Base-by-base conservation (phyloP, 2,888 invertebrate genomes). In the Tachina fera region DNA sequence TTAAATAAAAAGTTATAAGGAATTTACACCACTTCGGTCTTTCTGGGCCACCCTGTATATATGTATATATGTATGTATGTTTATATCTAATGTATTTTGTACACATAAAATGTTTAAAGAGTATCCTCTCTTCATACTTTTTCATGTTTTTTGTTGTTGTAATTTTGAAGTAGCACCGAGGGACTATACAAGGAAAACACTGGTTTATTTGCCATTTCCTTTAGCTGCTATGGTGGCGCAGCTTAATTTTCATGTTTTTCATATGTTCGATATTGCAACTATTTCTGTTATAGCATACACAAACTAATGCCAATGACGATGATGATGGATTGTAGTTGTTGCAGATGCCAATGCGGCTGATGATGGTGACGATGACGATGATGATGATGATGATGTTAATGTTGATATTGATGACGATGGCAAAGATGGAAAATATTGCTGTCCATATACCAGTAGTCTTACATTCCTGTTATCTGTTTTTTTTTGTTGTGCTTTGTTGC, bases 161-260 rank as follows among this genome's bases (percentile, higher is more conserved):
- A 14, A 19, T 13, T 14, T 19, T 43, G 31, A 31, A 72, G 10
- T 13, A 67, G 39, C 19, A 13, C 58, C 49, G 3, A 63, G 10
- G 19, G 31, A 51, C 16, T 51, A 70, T 31, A 22, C 14, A 11
- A 13, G 31, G 19, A 80, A 80, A 80, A 67, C 80, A 65, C 49
- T 63, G 63, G 63, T 71, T 76, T 76, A 71, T 76, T 49, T 70
- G 45, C 56, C 63, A 76, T 63, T 76, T 82, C 13, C 61, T 70
- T 3, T 60, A 16, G 43, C 39, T 19, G 14, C 61, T 53, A 11
- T 53, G 9, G 14, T 53, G 9, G 14, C 31, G 31, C 16, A 58
- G 49, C 49, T 72, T 41, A 22, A 49, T 11, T 61, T 51, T 47
- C 9, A 53, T 39, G 45, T 31, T 76, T 63, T 53, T n/a, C 16